Evolutionary conservation across 1,140 invertebrate genomes (phyloP).

Genomic region (Coptotermes formosanus): DNA sequence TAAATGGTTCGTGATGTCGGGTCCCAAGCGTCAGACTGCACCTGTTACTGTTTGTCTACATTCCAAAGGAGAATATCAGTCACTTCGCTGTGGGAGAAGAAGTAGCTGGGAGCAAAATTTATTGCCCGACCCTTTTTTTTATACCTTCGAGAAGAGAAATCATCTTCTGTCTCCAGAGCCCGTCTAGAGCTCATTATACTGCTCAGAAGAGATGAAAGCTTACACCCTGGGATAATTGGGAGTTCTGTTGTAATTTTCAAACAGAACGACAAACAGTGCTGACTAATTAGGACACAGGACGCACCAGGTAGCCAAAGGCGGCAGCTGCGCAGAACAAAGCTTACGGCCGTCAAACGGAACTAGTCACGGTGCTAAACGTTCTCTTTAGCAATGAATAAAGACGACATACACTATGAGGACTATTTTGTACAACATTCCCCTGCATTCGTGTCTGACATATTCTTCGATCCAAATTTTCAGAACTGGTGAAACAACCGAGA

Average conservation of each 20-base stretch:
- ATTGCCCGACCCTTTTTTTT: not conserved
- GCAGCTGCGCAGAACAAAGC: not conserved
- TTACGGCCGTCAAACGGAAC: no score
- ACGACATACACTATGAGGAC: no score
- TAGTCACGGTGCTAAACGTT: no score
- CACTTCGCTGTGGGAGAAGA: not conserved
- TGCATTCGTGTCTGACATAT: no score
- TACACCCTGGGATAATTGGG: constrained; percentile 1
- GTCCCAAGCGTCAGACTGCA: not conserved
- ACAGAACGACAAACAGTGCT: not conserved
- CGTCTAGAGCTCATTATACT: not conserved
- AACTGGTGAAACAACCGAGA: no score
- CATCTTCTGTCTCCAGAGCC: not conserved
- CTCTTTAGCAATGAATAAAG: no score
- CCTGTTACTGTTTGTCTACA: not conserved
- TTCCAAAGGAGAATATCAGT: constrained; percentile 3
- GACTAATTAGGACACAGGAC: not conserved
- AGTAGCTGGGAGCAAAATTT: not conserved
- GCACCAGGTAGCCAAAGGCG: not conserved
- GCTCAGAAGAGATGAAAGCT: not conserved
- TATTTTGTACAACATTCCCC: no score
- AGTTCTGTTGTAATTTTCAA: not conserved
- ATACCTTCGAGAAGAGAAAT: not conserved
- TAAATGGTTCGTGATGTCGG: constrained; percentile 1
- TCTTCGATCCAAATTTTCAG: no score